These are phyloP conservation scores for Ectropis grisescens DNA, from an alignment of 1,140 invertebrate genomes.

Conservation along the genomic window DNA sequence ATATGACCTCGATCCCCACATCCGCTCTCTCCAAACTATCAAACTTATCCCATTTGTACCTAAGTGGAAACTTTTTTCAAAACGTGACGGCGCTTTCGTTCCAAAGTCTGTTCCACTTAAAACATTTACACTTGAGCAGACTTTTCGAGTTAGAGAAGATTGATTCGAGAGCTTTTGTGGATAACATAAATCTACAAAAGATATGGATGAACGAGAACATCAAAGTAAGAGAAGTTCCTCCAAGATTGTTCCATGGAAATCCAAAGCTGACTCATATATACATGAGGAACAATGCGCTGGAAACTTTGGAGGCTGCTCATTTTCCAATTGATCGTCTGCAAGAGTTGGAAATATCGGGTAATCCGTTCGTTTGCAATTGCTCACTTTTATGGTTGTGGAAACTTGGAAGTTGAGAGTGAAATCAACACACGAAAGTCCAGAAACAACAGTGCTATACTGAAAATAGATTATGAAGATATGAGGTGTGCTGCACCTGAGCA, in stretches of 20 bases:
- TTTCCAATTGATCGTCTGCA: conserved; percentile 83
- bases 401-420: conserved; percentile 72
- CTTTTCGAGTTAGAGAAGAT: conserved; percentile 76
- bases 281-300: conserved; percentile 78
- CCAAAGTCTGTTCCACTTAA: conserved; percentile 83
- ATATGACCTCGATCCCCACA: conserved; percentile 83
- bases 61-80: conserved; percentile 83
- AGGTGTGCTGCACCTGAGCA: conserved; percentile 70
- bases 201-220: conserved; percentile 84
- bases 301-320: conserved; percentile 81
- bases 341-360: conserved; percentile 80
- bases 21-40: conserved; percentile 80
- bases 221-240: conserved; percentile 76
- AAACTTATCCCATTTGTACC: conserved; percentile 78
- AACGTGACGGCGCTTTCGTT: conserved; percentile 81
- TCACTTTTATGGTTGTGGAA: conserved; percentile 89
- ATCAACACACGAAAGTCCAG: conserved; percentile 40
- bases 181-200: conserved; percentile 85
- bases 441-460: conserved; percentile 47
- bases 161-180: conserved; percentile 82
- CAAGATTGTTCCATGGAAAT: conserved; percentile 81
- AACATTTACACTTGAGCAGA: conserved; percentile 78
- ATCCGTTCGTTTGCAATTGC: conserved; percentile 90
- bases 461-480: conserved; percentile 68
- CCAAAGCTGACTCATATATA: conserved; percentile 80